Evolutionary conservation across 1,140 invertebrate genomes (phyloP).

Genomic region (Dendrolimus kikuchii): DNA sequence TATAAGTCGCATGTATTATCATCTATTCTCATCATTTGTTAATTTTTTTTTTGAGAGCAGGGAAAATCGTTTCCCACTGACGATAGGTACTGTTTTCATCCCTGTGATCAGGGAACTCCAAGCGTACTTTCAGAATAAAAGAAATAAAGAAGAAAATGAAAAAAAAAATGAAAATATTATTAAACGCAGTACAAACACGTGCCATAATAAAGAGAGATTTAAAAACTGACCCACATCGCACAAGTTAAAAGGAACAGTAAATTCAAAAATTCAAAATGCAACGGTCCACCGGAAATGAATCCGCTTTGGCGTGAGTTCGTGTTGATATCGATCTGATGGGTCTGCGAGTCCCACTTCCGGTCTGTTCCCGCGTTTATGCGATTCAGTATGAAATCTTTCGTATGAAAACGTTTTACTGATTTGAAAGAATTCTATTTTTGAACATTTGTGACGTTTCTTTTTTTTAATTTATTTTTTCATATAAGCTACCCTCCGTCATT

Average conservation of each 20-base stretch:
- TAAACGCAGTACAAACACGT: neutral
- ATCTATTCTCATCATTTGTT: too few species aligned
- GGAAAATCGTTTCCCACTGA: too few species aligned
- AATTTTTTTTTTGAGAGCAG: too few species aligned
- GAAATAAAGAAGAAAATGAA: too few species aligned
- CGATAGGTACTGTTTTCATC: too few species aligned
- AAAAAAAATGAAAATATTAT: too few species aligned
- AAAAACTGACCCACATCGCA: constrained; percentile 31
- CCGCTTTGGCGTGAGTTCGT: constrained; percentile 43
- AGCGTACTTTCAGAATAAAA: too few species aligned
- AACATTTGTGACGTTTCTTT: too few species aligned
- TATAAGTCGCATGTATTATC: too few species aligned
- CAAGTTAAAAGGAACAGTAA: constrained; percentile 21
- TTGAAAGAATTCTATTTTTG: constrained; percentile 16
- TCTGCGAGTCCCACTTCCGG: constrained; percentile 47
- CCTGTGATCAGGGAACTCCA: too few species aligned
- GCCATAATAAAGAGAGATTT: constrained; percentile 13
- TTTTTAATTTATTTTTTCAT: too few species aligned
- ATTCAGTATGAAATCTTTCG: constrained; percentile 56
- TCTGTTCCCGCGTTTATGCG: constrained; percentile 58
- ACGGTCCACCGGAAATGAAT: constrained; percentile 64
- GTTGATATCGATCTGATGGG: constrained; percentile 64
- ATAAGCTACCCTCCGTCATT: too few species aligned
- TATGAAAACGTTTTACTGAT: constrained; percentile 7
- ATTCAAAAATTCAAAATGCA: constrained; percentile 60